phyloP scores from a whole-genome alignment of 2,888 invertebrate genomes.

The Drosophila meridionalis region DNA sequence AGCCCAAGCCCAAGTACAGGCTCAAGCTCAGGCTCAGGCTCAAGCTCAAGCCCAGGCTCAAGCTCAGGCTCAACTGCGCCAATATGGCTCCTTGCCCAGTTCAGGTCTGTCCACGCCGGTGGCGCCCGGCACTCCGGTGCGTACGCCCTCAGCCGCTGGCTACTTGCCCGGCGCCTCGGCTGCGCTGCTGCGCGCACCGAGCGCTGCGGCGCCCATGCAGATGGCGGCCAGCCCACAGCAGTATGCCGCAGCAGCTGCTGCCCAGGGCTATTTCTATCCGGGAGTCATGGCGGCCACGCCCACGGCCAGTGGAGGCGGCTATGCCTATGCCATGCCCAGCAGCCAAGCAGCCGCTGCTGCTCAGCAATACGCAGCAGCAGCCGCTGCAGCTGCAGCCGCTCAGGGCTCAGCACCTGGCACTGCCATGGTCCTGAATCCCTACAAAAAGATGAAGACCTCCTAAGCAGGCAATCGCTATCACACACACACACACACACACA shows the following conservation, averaged over 20 bases:
- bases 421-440: slow-evolving; percentile 90
- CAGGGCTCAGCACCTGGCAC: slow-evolving; percentile 70
- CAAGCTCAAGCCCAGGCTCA: slow-evolving; percentile 29
- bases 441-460: slow-evolving; percentile 95
- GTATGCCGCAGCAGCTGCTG: slow-evolving; percentile 63
- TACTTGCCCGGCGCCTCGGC: slow-evolving; percentile 62
- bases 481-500: slow-evolving; percentile 17
- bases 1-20: slow-evolving; percentile 46
- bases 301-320: slow-evolving; percentile 75
- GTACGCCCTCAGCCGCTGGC: slow-evolving; percentile 50
- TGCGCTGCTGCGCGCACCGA: slow-evolving; percentile 48
- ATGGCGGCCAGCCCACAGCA: slow-evolving; percentile 58
- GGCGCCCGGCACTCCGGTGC: slow-evolving; percentile 67
- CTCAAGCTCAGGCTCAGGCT: slow-evolving; percentile 41
- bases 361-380: slow-evolving; percentile 72
- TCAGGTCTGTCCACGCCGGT: slow-evolving; percentile 71
- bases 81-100: slow-evolving; percentile 59
- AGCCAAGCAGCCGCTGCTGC: slow-evolving; percentile 77
- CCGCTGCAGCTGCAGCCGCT: slow-evolving; percentile 71
- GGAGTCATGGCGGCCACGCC: slow-evolving; percentile 84
- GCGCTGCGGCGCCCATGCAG: slow-evolving; percentile 63
- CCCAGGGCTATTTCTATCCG: slow-evolving; percentile 84
- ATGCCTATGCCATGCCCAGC: slow-evolving; percentile 84
- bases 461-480: slow-evolving; percentile 57
- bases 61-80: slow-evolving; percentile 64